Conservation (phyloP, 2,113 vertebrate species). For the Sturnus vulgaris region DNA sequence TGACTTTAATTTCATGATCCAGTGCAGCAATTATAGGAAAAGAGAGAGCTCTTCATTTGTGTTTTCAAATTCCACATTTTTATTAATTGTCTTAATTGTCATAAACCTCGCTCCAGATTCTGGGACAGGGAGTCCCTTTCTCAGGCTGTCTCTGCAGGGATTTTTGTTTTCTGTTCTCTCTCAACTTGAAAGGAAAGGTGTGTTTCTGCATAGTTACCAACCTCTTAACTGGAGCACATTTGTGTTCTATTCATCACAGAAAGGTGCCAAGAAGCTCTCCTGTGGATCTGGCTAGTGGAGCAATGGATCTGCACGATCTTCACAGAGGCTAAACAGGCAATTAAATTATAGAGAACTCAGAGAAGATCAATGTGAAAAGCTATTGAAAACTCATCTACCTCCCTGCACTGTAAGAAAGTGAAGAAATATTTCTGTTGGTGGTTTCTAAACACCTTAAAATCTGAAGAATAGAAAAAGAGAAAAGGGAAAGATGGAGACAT, state of each 20-base stretch:
- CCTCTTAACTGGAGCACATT: not conserved
- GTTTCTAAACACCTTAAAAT: not conserved
- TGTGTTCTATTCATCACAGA: not conserved
- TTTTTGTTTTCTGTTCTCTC: not conserved
- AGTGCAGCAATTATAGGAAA: constrained; percentile 10
- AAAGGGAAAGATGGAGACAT: not conserved
- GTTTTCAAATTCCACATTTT: not conserved
- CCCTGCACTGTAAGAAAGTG: not conserved
- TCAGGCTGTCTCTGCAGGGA: not conserved
- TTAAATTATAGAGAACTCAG: not conserved
- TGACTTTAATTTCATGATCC: constrained; percentile 60
- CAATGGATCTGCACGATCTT: fast-evolving
- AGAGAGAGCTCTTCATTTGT: not conserved
- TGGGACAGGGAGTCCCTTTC: not conserved
- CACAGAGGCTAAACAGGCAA: not conserved
- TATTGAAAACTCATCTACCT: not conserved
- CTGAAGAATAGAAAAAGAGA: not conserved
- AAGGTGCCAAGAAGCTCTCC: not conserved
- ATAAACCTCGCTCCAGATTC: not conserved
- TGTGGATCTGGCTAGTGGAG: not conserved
- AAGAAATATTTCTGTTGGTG: not conserved
- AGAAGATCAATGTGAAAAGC: not conserved
- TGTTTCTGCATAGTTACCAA: not conserved
- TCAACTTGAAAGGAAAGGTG: not conserved
- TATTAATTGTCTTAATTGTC: not conserved